Base-by-base conservation (phyloP, 1,140 invertebrate genomes). In the Nymphalis io region DNA sequence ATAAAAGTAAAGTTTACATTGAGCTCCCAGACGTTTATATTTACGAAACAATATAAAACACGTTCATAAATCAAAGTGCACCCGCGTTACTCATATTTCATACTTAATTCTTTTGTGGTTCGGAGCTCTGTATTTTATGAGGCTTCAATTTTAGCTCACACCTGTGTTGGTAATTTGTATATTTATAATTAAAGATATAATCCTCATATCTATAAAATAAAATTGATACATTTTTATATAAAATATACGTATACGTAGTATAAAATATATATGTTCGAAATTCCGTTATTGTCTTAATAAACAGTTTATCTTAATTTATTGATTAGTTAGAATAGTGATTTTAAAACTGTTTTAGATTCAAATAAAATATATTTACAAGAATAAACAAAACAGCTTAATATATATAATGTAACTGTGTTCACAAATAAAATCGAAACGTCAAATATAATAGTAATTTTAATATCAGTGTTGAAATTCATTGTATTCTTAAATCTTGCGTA, bases 31-130 rank as follows among this genome's bases (percentile, higher is more conserved):
- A 23, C 51, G 51, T 55, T 55, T 55, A 55, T 48, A 42, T 51
- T 51, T 63, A 64, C 51, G 48, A 39, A 64, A 64, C 62, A 64
- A 64, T 42, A 57, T 64, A 38, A 64, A 55, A 64, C 27, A 57
- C 81, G 82, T 74, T 68, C 81, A 86, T 89, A 89, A 89, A 89
- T 89, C 85, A 89, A 64, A 76, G 65, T 78, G 67, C 78, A 78
- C 79, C 80, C 80, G 65, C 74, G 82, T 77, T 75, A 74, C 81
- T 79, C 82, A 86, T 89, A 89, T 88, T 89, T 89, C 84, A 88
- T 87, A 86, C 75, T 89, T 87, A 89, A 88, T 88, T 88, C 83
- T 89, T 87, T 83, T 74, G 77, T 68, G 75, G 76, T 79, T 74
- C 73, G 69, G 68, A 72, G 70, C 75, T 76, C 66, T 75, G 63